These are phyloP conservation scores for Condylura cristata DNA, from an alignment of 2,113 vertebrate species.

Conservation along the genomic window DNA sequence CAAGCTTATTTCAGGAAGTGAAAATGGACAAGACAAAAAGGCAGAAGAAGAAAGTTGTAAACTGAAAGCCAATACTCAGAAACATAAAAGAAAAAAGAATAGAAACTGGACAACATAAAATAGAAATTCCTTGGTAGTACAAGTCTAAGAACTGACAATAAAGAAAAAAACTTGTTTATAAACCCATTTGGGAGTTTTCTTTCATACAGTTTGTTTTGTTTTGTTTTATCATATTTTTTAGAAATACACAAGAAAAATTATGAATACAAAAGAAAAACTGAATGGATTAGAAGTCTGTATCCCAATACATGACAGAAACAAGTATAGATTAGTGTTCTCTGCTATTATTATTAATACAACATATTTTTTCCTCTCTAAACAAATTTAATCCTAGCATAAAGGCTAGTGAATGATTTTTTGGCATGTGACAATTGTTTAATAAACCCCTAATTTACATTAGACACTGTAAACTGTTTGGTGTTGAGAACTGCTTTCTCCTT, in stretches of 20 bases:
- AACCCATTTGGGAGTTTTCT: not conserved
- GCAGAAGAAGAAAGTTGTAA: not conserved
- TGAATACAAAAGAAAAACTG: not conserved
- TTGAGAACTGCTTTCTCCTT: not conserved
- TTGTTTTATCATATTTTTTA: not conserved
- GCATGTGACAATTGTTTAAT: not conserved
- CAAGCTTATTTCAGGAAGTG: not conserved
- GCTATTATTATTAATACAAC: not conserved
- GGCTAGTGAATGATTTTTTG: not conserved
- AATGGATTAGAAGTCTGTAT: not conserved
- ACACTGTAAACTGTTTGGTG: not conserved
- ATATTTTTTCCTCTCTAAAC: not conserved
- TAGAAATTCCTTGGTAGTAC: not conserved
- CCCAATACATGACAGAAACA: not conserved
- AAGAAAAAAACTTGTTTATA: not conserved
- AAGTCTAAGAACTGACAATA: slow-evolving; percentile 9
- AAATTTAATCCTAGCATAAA: not conserved
- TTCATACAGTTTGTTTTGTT: not conserved
- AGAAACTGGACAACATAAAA: not conserved
- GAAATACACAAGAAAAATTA: not conserved
- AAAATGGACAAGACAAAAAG: not conserved
- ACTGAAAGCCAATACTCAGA: not conserved
- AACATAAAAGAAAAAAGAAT: not conserved
- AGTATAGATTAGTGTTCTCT: not conserved
- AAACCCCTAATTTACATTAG: not conserved